Evolutionary conservation across 2,888 invertebrate genomes (phyloP).

Genomic region (Thymelicus acteon): DNA sequence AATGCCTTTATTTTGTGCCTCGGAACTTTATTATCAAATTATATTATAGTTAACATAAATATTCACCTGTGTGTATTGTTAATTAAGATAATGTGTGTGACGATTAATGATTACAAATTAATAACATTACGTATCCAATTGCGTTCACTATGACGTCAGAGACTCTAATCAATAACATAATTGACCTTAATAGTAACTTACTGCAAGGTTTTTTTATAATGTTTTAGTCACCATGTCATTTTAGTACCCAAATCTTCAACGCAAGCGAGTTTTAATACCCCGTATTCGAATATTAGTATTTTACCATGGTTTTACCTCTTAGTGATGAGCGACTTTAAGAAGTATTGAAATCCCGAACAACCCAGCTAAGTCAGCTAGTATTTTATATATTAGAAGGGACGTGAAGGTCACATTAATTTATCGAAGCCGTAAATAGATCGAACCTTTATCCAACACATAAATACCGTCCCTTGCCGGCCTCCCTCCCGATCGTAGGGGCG

Average conservation of each 20-base stretch:
- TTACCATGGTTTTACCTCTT: no score
- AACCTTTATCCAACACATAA: constrained; percentile 27
- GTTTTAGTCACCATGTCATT: no score
- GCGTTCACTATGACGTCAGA: neutral
- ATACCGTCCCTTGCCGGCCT: constrained; percentile 8
- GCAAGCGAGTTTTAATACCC: no score
- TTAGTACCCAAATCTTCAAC: no score
- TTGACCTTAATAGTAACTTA: neutral
- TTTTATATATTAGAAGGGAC: constrained; percentile 7
- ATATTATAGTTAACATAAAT: neutral
- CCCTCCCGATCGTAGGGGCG: constrained; percentile 2
- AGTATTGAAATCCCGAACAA: no score
- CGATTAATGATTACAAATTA: neutral
- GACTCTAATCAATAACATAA: neutral
- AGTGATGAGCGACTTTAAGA: no score
- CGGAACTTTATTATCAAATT: neutral
- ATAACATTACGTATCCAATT: neutral
- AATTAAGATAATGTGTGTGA: neutral
- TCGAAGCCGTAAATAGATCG: constrained; percentile 30
- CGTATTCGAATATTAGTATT: no score
- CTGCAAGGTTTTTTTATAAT: no score
- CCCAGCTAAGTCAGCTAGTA: no score
- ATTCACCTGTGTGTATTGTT: neutral
- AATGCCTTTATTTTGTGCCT: no score
- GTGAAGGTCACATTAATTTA: constrained; percentile 24